Evolutionary conservation across 2,888 invertebrate genomes (phyloP).

Genomic region (Perizoma flavofasciatum): DNA sequence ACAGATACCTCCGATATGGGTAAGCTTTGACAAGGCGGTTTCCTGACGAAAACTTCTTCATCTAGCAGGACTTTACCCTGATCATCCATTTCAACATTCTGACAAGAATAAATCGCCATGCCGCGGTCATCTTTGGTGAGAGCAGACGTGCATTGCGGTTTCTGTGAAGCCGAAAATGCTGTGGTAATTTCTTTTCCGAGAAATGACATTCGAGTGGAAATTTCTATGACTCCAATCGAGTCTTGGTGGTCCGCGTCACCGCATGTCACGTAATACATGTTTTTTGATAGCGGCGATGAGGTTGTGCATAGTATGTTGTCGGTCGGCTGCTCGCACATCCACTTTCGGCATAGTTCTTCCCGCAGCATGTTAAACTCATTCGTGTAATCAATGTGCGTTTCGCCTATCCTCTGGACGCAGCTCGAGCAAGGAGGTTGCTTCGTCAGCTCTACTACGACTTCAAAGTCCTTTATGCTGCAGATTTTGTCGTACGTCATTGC

Average conservation of each 20-base stretch:
- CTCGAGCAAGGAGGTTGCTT: constrained; percentile 74
- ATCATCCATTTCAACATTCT: constrained; percentile 77
- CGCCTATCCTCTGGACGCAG: constrained; percentile 70
- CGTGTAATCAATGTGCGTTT: constrained; percentile 69
- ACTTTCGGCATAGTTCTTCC: constrained; percentile 71
- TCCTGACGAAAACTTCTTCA: constrained; percentile 63
- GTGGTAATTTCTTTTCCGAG: constrained; percentile 79
- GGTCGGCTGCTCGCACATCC: constrained; percentile 66
- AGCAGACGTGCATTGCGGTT: constrained; percentile 60
- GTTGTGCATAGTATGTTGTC: constrained; percentile 74
- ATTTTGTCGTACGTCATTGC: constrained; percentile 80
- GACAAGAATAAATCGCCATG: constrained; percentile 75
- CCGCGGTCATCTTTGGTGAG: constrained; percentile 70
- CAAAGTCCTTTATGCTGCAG: constrained; percentile 67
- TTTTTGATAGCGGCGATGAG: constrained; percentile 69
- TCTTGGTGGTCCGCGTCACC: constrained; percentile 60
- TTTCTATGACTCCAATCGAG: constrained; percentile 72
- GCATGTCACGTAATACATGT: constrained; percentile 69
- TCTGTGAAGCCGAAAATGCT: constrained; percentile 63
- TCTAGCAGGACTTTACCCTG: constrained; percentile 74
- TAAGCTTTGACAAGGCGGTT: constrained; percentile 47
- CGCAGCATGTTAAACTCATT: constrained; percentile 62
- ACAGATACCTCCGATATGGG: constrained; percentile 56
- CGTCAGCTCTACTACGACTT: constrained; percentile 61
- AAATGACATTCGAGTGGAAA: constrained; percentile 73